Conservation (phyloP, 2,113 vertebrate species). For the zebrafish (Danio rerio) region DNA sequence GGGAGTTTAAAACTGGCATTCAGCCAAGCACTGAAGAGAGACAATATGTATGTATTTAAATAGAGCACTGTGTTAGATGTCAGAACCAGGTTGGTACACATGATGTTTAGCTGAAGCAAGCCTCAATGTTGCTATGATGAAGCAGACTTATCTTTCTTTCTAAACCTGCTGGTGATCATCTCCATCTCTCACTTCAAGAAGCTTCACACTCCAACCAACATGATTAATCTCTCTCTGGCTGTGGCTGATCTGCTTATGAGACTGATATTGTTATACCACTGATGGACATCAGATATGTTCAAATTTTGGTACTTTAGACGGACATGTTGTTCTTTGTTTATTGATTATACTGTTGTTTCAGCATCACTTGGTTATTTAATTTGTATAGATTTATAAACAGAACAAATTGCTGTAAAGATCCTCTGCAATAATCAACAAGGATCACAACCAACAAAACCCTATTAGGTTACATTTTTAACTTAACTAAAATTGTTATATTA, state of each 20-base stretch:
- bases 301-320: slow-evolving; percentile 20
- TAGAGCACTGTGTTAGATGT: too few relatives aligned
- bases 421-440: slow-evolving; percentile 20
- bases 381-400: slow-evolving; percentile 9
- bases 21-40: too few relatives aligned
- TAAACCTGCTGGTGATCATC: slow-evolving; percentile 10
- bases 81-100: too few relatives aligned
- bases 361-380: slow-evolving; percentile 28
- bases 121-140: slow-evolving; percentile 1
- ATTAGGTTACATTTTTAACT: slow-evolving; percentile 3
- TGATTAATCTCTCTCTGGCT: too few relatives aligned
- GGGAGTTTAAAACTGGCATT: too few relatives aligned
- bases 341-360: slow-evolving; percentile 22
- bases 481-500: too few relatives aligned
- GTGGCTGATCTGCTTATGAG: neutral
- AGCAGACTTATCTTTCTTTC: neutral
- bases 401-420: slow-evolving; percentile 15
- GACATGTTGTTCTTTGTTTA: slow-evolving; percentile 20
- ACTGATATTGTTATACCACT: slow-evolving; percentile 2
- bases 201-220: too few relatives aligned
- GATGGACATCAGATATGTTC: slow-evolving; percentile 3
- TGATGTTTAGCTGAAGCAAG: too few relatives aligned
- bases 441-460: slow-evolving; percentile 19
- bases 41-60: too few relatives aligned
- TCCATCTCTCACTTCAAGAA: too few relatives aligned